Evolutionary conservation across 1,140 invertebrate genomes (phyloP).

Genomic region (Drosophila repleta): DNA sequence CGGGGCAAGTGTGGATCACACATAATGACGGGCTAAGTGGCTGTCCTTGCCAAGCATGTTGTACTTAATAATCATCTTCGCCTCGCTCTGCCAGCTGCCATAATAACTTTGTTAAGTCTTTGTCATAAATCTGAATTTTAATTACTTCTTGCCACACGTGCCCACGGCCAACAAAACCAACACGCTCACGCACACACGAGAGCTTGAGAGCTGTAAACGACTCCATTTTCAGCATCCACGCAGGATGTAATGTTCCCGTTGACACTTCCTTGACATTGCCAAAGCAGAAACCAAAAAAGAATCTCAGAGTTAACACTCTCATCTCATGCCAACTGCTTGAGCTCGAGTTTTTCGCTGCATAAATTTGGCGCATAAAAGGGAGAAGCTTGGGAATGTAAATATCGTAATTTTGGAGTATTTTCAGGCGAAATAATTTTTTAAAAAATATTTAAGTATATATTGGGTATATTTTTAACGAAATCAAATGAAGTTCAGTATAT

Average conservation of each 20-base stretch:
- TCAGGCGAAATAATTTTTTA: no score
- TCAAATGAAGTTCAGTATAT: no score
- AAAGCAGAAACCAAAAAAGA: not conserved
- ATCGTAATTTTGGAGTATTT: no score
- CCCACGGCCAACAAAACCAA: not conserved
- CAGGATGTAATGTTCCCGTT: constrained; percentile 29
- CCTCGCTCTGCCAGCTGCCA: constrained; percentile 38
- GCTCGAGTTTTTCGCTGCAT: not conserved
- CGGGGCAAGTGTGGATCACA: constrained; percentile 1
- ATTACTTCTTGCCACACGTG: constrained; percentile 49
- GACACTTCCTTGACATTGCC: constrained; percentile 10
- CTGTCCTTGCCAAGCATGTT: constrained; percentile 12
- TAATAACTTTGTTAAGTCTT: constrained; percentile 67
- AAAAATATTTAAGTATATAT: no score
- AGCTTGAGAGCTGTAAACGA: constrained; percentile 10
- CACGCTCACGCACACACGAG: not conserved
- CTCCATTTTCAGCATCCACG: constrained; percentile 47
- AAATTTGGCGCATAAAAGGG: no score
- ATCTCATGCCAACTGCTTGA: not conserved
- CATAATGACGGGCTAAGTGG: constrained; percentile 29
- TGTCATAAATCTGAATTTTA: constrained; percentile 75
- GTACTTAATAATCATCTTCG: constrained; percentile 10
- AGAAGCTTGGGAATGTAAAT: no score
- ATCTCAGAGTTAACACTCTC: not conserved
- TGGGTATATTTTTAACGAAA: no score